Base-by-base conservation (phyloP, 2,113 vertebrate species). In the Ramphastos sulfuratus region DNA sequence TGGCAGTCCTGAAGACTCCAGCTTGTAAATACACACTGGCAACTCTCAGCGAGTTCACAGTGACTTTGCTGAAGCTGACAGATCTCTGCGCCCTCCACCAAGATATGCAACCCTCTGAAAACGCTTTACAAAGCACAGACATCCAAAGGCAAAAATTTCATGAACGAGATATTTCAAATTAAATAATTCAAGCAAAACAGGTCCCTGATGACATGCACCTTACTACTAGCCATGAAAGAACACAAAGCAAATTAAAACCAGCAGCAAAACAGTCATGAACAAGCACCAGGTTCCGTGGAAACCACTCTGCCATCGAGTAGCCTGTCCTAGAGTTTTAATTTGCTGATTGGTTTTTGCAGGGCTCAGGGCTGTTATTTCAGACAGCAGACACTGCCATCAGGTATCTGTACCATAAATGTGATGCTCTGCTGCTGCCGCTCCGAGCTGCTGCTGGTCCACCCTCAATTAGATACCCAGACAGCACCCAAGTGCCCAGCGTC, bases 311-410 rank as follows among this genome's bases (percentile, higher is more conserved):
- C 83, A 93, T 90, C 91, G 81, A 87, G 73, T 31, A 95, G 85
- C 73, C 89, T 87, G 71, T 96, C 95, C 84, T 50, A 69, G 72
- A 97, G 73, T 89, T 96, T 96, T 92, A 93, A 92, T 92, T 93
- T 79, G 31, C 96, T 86, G 96, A 95, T 91, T 92, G 63, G 79
- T 85, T 95, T 95, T 86, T 96, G 86, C 35, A 93, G 83, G 89
- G 76, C 85, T 97, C 70, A 88, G 58, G 79, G 77, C 55, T 94
- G 67, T 79, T 89, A 30, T 74, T 90, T 93, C 87, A 92, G 72
- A 88, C 54, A 91, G 77, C 78, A 94, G 81, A 75, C 52, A 60
- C 71, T 78, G 69, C 64, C 88, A 61, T 46, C 82, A 67, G 39
- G 52, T 33, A n/a, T 31, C 66, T 42, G n/a, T 82, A 60, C 61